Evolutionary conservation across 2,888 invertebrate genomes (phyloP).

Genomic region (Diplolepis rosae): DNA sequence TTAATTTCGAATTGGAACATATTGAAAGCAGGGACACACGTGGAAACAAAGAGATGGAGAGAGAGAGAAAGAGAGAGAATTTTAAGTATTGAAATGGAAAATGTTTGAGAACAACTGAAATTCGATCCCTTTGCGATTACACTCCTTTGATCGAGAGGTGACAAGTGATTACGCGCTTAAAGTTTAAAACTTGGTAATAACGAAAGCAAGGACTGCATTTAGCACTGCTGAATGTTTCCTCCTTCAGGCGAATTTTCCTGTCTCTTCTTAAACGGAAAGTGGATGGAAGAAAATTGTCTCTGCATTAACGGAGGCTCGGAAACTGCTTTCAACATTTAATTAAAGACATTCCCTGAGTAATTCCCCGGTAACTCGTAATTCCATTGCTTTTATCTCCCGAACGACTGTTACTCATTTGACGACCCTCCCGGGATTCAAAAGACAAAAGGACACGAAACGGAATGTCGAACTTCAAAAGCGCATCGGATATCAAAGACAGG

Average conservation of each 20-base stretch:
- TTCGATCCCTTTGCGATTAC: constrained; percentile 56
- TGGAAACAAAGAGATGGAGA: not conserved
- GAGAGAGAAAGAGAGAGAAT: constrained; percentile 41
- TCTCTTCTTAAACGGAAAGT: constrained; percentile 65
- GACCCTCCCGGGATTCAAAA: constrained; percentile 58
- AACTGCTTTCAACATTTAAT: constrained; percentile 72
- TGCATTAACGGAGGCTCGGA: constrained; percentile 71
- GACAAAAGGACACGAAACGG: not conserved
- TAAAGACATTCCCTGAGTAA: constrained; percentile 72
- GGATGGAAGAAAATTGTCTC: constrained; percentile 72
- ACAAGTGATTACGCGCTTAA: constrained; percentile 65
- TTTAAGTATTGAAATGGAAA: constrained; percentile 54
- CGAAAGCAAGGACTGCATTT: constrained; percentile 53
- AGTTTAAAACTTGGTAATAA: constrained; percentile 66
- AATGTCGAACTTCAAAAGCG: not conserved
- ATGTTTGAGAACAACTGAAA: constrained; percentile 57
- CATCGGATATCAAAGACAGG: not conserved
- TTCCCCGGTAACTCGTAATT: constrained; percentile 67
- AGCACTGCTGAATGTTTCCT: constrained; percentile 50
- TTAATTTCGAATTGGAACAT: constrained; percentile 14
- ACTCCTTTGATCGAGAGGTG: constrained; percentile 62
- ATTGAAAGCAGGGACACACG: not conserved
- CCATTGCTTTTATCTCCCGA: constrained; percentile 68
- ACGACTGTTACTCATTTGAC: constrained; percentile 69
- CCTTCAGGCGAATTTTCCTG: constrained; percentile 59